Evolutionary conservation across 2,888 invertebrate species (phyloP).

Genomic region (Hipparchia sbordonii): DNA sequence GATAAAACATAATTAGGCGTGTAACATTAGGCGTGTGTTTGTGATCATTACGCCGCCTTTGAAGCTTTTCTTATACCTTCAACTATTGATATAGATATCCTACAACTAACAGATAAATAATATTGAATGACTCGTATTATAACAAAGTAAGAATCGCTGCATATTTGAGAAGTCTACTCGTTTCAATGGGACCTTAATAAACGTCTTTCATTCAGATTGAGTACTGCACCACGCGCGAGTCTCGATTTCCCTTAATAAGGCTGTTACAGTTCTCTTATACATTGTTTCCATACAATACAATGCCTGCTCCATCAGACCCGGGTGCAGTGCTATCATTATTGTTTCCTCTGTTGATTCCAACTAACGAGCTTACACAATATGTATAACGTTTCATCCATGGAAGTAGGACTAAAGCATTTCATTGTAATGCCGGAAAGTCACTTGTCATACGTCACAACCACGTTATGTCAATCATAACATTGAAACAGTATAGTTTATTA

Average conservation of each 20-base stretch:
- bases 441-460: no score
- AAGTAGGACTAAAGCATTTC: no score
- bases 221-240: background rate
- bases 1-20: no score
- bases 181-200: constrained; percentile 10
- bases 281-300: constrained; percentile 12
- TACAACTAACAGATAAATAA: no score
- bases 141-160: constrained; percentile 5
- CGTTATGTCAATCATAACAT: no score
- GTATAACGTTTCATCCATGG: no score
- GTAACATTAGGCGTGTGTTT: no score
- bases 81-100: no score
- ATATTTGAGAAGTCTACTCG: background rate
- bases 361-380: constrained; percentile 4
- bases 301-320: constrained; percentile 1
- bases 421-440: no score
- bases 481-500: no score
- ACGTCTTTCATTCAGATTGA: background rate
- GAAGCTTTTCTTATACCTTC: no score
- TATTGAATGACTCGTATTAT: background rate
- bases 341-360: constrained; percentile 1
- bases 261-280: constrained; percentile 10
- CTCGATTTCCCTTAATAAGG: constrained; percentile 15
- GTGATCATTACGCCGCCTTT: no score
- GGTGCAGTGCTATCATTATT: constrained; percentile 11